Base-by-base conservation (phyloP, 2,797 vertebrate genomes). In the Alcedo atthis region DNA sequence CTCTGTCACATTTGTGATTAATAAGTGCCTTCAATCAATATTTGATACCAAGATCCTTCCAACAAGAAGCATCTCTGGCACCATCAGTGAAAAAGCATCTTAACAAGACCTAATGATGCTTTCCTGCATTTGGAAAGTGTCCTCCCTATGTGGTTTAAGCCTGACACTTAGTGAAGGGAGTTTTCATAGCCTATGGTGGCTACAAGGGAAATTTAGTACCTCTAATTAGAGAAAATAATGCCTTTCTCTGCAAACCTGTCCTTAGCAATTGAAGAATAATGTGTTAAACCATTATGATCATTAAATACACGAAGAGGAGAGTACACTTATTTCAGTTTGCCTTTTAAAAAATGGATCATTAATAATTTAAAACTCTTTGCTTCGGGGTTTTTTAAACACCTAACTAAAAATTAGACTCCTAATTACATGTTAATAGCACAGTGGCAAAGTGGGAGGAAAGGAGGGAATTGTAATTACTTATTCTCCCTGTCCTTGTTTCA, bases 401-500 rank as follows among this genome's bases (percentile, higher is more conserved):
- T 90, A 83, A 91, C 90, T 87, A 91, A 93, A 91, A 91, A 93
- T 94, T 92, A 92, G 91, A 40, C 19, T 73, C 46, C 86, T 94
- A 89, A 95, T 95, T 95, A 91, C 55, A 87, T 69, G 92, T 89
- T 95, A 95, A 94, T 89, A 92, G 74, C 83, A 71, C 66, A 87
- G 76, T 78, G 48, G 82, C 79, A 94, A 95, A 89, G 89, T 78
- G 42, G 71, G 84, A 89, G 49, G 71, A 76, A 93, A 85, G 85
- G 91, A 67, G 33, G 88, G 57, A 74, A 80, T 46, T 5, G 1
- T 75, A 90, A 95, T 93, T 90, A 93, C 51, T 93, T 77, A 81
- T 70, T 91, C 80, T 94, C 43, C n/a, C 54, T 90, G 84, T 84
- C 42, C 64, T 89, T 89, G 61, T 86, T 95, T 95, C 88, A 94